Evolutionary conservation across 2,797 vertebrate species (phyloP).

Genomic region (Telmatherina bonti): DNA sequence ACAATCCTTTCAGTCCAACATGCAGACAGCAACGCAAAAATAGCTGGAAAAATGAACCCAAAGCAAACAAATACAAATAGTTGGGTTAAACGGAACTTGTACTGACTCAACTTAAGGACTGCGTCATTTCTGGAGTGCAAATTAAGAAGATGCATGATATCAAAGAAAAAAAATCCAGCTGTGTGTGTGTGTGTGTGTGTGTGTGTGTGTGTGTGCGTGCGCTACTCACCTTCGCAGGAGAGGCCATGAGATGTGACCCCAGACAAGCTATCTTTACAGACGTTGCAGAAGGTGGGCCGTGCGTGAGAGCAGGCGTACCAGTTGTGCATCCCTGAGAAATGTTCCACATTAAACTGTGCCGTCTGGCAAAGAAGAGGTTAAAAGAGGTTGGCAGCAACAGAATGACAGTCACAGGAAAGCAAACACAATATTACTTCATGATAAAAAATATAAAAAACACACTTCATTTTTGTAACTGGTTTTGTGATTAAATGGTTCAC

Average conservation of each 20-base stretch:
- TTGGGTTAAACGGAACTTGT: no score
- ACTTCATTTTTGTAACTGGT: no score
- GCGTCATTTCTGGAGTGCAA: no score
- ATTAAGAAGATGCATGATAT: no score
- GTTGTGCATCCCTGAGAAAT: constrained; percentile 99
- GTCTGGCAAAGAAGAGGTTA: constrained; percentile 91
- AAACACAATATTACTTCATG: constrained; percentile 31
- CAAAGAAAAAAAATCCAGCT: no score
- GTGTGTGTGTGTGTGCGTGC: not conserved
- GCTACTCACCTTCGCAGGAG: constrained; percentile 94
- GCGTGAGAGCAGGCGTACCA: constrained; percentile 99
- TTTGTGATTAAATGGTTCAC: not conserved
- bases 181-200: no score
- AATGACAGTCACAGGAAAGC: constrained; percentile 69
- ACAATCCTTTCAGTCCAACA: no score
- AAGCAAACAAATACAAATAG: no score
- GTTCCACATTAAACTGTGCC: constrained; percentile 99
- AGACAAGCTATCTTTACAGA: constrained; percentile 96
- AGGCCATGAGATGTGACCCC: constrained; percentile 98
- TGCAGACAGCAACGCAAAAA: no score
- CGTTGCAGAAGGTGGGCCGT: constrained; percentile 98
- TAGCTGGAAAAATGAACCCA: no score
- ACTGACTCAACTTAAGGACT: no score
- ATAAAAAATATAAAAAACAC: not conserved
- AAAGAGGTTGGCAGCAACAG: constrained; percentile 84